Evolutionary conservation across 2,797 vertebrate species (phyloP).

Genomic region (Pantherophis vulpinus): DNA sequence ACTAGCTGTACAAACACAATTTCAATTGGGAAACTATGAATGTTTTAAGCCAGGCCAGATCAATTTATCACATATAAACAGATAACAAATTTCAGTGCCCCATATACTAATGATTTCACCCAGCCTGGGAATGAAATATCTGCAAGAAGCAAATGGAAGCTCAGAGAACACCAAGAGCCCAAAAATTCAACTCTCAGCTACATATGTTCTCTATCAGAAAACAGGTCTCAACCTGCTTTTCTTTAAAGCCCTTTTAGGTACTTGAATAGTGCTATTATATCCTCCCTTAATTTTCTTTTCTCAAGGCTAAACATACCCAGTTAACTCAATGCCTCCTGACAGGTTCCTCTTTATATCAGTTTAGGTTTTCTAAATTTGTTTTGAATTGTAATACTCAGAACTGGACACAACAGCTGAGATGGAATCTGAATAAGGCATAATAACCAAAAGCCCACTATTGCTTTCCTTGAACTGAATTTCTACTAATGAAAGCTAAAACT

Average conservation of each 20-base stretch:
- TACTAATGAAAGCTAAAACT: not conserved
- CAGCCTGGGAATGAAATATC: not conserved
- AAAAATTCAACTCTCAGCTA: not conserved
- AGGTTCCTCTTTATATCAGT: not conserved
- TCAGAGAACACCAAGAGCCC: not conserved
- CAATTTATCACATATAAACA: not conserved
- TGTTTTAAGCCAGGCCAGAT: not conserved
- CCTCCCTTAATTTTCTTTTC: not conserved
- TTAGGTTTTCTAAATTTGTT: not conserved
- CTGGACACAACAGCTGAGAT: not conserved
- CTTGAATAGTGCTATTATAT: not conserved
- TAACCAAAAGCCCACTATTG: not conserved
- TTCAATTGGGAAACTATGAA: not conserved
- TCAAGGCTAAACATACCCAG: not conserved
- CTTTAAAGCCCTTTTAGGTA: not conserved
- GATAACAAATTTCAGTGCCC: not conserved
- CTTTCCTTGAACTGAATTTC: not conserved
- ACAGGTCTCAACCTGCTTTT: not conserved
- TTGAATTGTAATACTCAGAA: not conserved
- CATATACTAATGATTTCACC: not conserved
- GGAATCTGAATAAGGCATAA: not conserved
- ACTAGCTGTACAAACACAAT: not conserved
- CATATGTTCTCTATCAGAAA: not conserved
- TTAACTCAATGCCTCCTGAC: not conserved
- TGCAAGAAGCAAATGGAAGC: not conserved